Base-by-base conservation (phyloP, 2,888 invertebrate genomes). In the Bursaphelenchus okinawaensis region DNA sequence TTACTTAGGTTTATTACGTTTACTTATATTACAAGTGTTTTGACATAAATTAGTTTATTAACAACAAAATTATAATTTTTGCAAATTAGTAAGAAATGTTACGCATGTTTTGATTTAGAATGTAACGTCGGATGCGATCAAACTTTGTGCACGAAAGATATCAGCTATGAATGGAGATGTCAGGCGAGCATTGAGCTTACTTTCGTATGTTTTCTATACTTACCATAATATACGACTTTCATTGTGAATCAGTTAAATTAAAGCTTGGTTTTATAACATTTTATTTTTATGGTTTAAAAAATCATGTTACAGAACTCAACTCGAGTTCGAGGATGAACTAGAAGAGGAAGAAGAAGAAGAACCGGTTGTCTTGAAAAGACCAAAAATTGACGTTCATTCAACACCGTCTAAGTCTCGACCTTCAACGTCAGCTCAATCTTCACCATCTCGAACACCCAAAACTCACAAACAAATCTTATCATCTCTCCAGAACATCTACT, bases 91-190 rank as follows among this genome's bases (percentile, higher is more conserved):
- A n/a, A n/a, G n/a, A n/a, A n/a, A n/a, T n/a, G n/a, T n/a, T n/a
- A n/a, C n/a, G n/a, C n/a, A 52, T 52, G 12, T 26, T 50, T 50
- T 26, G 24, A 19, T 67, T 63, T 12, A 73, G 65, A 66, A 62
- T 4, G 58, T 58, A 1, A 90, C 95, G 82, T 89, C 91, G 51
- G 88, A 90, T 0, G 87, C 96, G 0, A 85, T 98, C 58, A 91
- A 93, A 83, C 88, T 96, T 85, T 88, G 96, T 74, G 93, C 96
- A 55, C 90, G 89, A 77, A 96, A 96, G 86, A 91, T 96, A 20
- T 90, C 95, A 0, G 90, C 94, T 0, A 88, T 92, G 58, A 93
- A 93, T 9, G 96, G 98, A 0, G 98, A 98, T 83, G 90, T 93
- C 76, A 87, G 98, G 62, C 88, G 91, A 82, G 96, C 96, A 0